These are phyloP conservation scores for Charadrius vociferus DNA, from an alignment of 2,113 vertebrate species.

Conservation along the genomic window DNA sequence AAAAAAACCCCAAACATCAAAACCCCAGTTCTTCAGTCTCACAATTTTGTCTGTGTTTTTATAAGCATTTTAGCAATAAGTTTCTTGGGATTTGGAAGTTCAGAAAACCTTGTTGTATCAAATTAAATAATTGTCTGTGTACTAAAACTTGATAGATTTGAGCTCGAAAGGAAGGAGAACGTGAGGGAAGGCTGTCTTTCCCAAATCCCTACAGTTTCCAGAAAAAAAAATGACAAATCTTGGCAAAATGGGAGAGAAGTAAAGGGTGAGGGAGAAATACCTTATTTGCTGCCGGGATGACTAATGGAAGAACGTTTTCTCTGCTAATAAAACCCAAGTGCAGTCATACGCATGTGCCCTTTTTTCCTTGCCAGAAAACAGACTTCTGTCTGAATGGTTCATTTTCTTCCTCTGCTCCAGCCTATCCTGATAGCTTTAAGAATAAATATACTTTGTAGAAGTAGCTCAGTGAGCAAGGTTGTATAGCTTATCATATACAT, in stretches of 20 bases:
- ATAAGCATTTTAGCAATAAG: background rate
- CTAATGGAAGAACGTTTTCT: background rate
- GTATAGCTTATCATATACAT: background rate
- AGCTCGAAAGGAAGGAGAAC: background rate
- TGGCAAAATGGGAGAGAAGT: background rate
- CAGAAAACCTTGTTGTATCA: background rate
- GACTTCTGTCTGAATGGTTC: background rate
- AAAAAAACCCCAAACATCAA: background rate
- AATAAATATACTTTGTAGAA: background rate
- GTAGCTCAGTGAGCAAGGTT: background rate
- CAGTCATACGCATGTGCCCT: background rate
- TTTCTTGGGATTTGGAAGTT: background rate
- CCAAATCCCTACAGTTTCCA: background rate
- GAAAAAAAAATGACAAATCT: background rate
- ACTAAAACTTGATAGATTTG: background rate
- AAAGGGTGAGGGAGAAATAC: background rate
- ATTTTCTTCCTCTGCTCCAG: background rate
- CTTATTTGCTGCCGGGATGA: background rate
- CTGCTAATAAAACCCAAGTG: background rate
- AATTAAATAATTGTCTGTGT: background rate
- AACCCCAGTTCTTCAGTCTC: background rate
- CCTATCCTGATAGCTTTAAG: background rate
- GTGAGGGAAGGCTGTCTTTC: background rate
- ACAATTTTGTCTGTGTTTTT: background rate
- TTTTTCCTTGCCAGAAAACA: background rate